Base-by-base conservation (phyloP, 2,797 vertebrate genomes). In the Serranus cabrilla region DNA sequence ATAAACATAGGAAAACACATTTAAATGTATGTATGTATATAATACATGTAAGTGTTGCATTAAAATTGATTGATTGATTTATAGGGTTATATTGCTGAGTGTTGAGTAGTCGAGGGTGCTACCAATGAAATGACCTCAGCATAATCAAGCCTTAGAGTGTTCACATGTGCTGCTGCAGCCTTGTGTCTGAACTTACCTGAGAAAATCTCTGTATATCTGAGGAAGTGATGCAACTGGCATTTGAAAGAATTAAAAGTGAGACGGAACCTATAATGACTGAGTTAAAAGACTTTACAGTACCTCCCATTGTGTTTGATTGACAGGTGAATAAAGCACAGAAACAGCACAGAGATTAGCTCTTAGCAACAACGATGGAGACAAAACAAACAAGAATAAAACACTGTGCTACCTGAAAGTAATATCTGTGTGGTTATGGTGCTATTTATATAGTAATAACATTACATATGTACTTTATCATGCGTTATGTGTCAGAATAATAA, bases 361-460 rank as follows among this genome's bases (percentile, higher is more conserved):
- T 67, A 82, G 81, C 85, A 84, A 89, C 88, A 42, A 65, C 39
- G 37, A 83, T 16, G 27, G 63, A 78, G 62, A 84, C 73, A 0
- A 69, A 87, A 83, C 72, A 72, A 82, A 83, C 83, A 75, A 37
- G 31, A 50, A 27, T 13, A 8, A 46, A 40, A 23, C 52, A n/a
- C 7, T 1, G 46, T n/a, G n/a, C 25, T 39, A 31, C 57, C 25
- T 49, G 17, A 14, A 56, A 34, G 62, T 14, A 20, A 46, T 16
- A 62, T 9, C n/a, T 7, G 21, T 50, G 31, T n/a, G 18, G 21
- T 17, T 25, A 3, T 51, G 27, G 7, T 13, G 1, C 74, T 43
- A 78, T 46, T 67, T 49, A 27, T 52, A 17, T 23, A 52, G 50
- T 34, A 8, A 47, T 31, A 12, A n/a, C n/a, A 66, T 66, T 16